These are phyloP conservation scores for Pimephales promelas DNA, from an alignment of 2,113 vertebrate species.

Conservation along the genomic window DNA sequence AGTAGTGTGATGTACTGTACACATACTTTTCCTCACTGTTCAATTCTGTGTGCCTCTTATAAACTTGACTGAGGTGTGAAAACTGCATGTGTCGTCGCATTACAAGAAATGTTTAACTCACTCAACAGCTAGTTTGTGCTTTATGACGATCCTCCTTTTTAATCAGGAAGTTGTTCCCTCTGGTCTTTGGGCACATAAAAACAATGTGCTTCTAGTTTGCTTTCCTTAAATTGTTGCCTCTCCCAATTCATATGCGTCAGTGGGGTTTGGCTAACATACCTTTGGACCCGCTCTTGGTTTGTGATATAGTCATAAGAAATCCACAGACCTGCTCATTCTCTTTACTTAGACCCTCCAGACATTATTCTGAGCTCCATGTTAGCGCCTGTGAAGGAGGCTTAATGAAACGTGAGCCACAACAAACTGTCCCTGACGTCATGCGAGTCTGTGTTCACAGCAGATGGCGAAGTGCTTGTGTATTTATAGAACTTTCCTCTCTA, in stretches of 20 bases:
- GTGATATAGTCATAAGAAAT: slow-evolving; percentile 47
- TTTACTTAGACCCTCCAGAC: slow-evolving; percentile 43
- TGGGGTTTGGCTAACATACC: slow-evolving; percentile 53
- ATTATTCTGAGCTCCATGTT: slow-evolving; percentile 44
- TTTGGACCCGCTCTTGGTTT: slow-evolving; percentile 41
- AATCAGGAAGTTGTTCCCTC: slow-evolving; percentile 54
- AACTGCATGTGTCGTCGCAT: slow-evolving; percentile 39
- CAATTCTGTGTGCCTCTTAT: slow-evolving; percentile 1
- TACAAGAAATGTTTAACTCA: slow-evolving; percentile 39
- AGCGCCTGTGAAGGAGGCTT: slow-evolving; percentile 34
- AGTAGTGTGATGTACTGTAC: not conserved
- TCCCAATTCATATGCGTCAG: slow-evolving; percentile 53
- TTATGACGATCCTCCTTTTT: slow-evolving; percentile 47
- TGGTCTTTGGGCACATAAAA: slow-evolving; percentile 52
- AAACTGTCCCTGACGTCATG: slow-evolving; percentile 59
- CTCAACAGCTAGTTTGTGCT: slow-evolving; percentile 45
- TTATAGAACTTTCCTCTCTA: slow-evolving; percentile 50
- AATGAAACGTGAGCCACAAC: slow-evolving; percentile 57
- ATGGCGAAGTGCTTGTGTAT: slow-evolving; percentile 40
- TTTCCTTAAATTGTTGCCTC: slow-evolving; percentile 51
- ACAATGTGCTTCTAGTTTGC: slow-evolving; percentile 50
- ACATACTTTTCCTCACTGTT: not conserved
- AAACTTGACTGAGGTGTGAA: slow-evolving; percentile 43
- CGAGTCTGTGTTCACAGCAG: slow-evolving; percentile 45
- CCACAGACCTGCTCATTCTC: slow-evolving; percentile 52